Base-by-base conservation (phyloP, 2,113 vertebrate genomes). In the Saccopteryx bilineata region DNA sequence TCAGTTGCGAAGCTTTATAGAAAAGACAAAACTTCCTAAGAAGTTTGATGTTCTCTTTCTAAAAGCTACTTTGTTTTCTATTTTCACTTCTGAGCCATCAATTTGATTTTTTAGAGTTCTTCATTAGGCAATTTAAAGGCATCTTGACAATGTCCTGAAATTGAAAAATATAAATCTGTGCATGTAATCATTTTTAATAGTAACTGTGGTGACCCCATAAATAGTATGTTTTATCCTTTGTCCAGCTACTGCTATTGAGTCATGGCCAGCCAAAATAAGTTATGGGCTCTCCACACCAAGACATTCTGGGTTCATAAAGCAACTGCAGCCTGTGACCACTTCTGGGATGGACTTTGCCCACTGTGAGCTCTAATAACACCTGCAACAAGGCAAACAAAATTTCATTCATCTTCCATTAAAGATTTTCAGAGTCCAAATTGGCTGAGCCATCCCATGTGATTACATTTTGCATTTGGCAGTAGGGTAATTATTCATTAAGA, bases 151-250 rank as follows among this genome's bases (percentile, higher is more conserved):
- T 87, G 90, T 11, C n/a, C 11, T 78, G 58, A 80, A 33, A 21
- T 48, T 76, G 33, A 78, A 82, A 92, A 93, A 94, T 90, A 19
- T 69, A 81, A 95, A 68, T 78, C 31, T 33, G 21, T 52, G 23
- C 26, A n/a, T 60, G 18, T 94, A 58, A 71, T 94, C n/a, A 82
- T 93, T 90, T 93, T 93, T 82, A 94, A 78, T 56, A 90, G 88
- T 94, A 88, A 82, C 68, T 89, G 74, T 82, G 61, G 63, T 69
- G 72, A 93, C 71, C 23, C 28, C 74, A 13, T 90, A 92, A 90
- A n/a, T 28, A 69, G 17, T 82, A 58, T 78, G 60, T 90, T 92
- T 93, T 81, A 93, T 87, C 56, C 68, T 93, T 97, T 15, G 2
- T 91, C 54, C 23, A 33, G 58, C 65, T 78, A 82, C 33, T 52